Conservation (phyloP, 2,113 vertebrate genomes). For the Cebidichthys violaceus region DNA sequence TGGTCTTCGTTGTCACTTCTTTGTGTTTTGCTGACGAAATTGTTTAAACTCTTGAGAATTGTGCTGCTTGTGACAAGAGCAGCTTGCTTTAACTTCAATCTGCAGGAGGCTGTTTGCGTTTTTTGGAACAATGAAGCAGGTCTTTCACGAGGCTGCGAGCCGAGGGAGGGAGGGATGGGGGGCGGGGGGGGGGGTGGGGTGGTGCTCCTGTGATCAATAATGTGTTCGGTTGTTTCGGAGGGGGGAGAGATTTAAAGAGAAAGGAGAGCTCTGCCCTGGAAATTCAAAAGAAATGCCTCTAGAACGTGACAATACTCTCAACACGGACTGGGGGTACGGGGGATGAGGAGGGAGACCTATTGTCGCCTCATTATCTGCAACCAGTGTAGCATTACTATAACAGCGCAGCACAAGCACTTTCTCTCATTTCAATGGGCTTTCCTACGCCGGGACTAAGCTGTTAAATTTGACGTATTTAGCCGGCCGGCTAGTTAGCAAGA, state of each 20-base stretch:
- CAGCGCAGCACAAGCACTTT: not conserved
- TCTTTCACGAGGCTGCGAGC: constrained; percentile 39
- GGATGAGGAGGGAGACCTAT: not conserved
- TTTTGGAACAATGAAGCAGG: constrained; percentile 17
- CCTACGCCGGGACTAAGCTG: not conserved
- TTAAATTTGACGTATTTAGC: not conserved
- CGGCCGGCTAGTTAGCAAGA: not conserved
- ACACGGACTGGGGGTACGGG: not conserved
- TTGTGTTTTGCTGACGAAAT: constrained; percentile 33
- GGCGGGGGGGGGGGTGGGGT: too few species aligned
- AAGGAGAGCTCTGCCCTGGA: not conserved
- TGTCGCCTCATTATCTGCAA: not conserved
- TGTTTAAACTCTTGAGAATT: constrained; percentile 2
- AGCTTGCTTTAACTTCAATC: constrained; percentile 47
- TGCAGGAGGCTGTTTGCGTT: constrained; percentile 9
- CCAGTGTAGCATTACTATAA: not conserved
- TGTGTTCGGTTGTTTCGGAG: constrained; percentile 14
- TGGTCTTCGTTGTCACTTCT: constrained; percentile 13
- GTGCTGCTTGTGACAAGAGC: not conserved
- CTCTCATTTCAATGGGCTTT: not conserved
- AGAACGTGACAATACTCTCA: not conserved
- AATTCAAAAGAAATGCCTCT: not conserved
- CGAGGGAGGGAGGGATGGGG: not conserved
- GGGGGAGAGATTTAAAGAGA: constrained; percentile 53
- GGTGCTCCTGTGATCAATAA: constrained; percentile 48